A percentile compares a stretch with the other conserved stretches of the same genome.
phyloP scores from a whole-genome alignment of 2,888 invertebrate species.

The Cantharis nigra region DNA sequence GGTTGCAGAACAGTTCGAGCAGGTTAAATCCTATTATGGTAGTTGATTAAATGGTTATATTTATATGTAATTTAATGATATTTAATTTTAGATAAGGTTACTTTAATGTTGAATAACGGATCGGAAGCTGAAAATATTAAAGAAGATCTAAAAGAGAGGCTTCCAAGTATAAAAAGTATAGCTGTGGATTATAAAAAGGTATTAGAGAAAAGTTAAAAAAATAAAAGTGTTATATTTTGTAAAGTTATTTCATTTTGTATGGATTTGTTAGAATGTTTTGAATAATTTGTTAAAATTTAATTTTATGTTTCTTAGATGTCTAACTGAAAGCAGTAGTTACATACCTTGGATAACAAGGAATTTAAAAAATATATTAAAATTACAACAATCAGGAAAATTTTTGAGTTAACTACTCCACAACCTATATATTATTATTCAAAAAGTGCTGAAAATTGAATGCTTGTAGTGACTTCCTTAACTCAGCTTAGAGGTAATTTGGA shows the following conservation, averaged over 20 bases:
- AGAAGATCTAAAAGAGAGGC: constrained; percentile 57
- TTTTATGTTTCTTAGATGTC: neutral
- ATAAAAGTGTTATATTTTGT: neutral
- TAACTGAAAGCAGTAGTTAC: neutral
- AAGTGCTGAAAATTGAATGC: no score
- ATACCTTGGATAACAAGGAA: neutral
- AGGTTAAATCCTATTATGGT: constrained; percentile 81
- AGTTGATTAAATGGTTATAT: constrained; percentile 34
- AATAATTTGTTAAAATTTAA: neutral
- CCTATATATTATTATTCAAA: no score
- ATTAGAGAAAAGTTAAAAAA: constrained; percentile 14
- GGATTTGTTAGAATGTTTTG: neutral
- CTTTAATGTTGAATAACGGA: constrained; percentile 63
- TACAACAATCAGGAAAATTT: neutral
- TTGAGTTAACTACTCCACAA: no score
- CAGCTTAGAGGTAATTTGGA: no score
- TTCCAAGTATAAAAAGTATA: constrained; percentile 58
- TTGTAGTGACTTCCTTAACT: no score
- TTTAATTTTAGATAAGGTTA: constrained; percentile 65
- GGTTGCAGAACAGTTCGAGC: constrained; percentile 65
- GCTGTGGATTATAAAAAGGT: constrained; percentile 60
- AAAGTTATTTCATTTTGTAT: neutral
- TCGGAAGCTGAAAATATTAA: constrained; percentile 59
- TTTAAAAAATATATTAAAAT: neutral
- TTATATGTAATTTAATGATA: neutral